Evolutionary conservation across 2,888 invertebrate species (phyloP).

Genomic region (Dryobota labecula): DNA sequence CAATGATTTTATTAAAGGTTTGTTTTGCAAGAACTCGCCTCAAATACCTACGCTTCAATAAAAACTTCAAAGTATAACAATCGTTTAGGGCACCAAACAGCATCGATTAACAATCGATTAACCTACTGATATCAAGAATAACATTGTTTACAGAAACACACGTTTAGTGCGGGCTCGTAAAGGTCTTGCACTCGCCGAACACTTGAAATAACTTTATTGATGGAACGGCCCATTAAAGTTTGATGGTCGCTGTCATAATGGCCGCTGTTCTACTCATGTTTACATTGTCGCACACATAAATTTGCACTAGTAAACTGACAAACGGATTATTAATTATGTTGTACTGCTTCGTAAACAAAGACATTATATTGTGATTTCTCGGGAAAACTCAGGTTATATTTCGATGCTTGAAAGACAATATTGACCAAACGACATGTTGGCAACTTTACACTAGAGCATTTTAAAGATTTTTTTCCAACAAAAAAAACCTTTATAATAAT

Average conservation of each 20-base stretch:
- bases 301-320: slow-evolving; percentile 35
- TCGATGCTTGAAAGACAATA: no score
- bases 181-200: slow-evolving; percentile 63
- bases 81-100: slow-evolving; percentile 28
- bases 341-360: slow-evolving; percentile 5
- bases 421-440: no score
- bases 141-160: slow-evolving; percentile 59
- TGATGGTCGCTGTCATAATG: slow-evolving; percentile 71
- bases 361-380: neutral
- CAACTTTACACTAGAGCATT: no score
- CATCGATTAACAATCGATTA: slow-evolving; percentile 61
- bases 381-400: neutral
- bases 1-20: neutral
- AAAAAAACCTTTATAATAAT: no score
- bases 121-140: slow-evolving; percentile 59
- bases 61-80: slow-evolving; percentile 48
- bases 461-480: no score
- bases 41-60: slow-evolving; percentile 5
- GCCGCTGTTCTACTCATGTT: slow-evolving; percentile 59
- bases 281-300: slow-evolving; percentile 67
- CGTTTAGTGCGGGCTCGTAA: slow-evolving; percentile 63
- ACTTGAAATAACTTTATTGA: slow-evolving; percentile 77
- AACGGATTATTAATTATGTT: slow-evolving; percentile 38
- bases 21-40: neutral
- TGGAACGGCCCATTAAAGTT: slow-evolving; percentile 69